phyloP scores from a whole-genome alignment of 2,888 invertebrate species.

The Limnephilus lunatus region DNA sequence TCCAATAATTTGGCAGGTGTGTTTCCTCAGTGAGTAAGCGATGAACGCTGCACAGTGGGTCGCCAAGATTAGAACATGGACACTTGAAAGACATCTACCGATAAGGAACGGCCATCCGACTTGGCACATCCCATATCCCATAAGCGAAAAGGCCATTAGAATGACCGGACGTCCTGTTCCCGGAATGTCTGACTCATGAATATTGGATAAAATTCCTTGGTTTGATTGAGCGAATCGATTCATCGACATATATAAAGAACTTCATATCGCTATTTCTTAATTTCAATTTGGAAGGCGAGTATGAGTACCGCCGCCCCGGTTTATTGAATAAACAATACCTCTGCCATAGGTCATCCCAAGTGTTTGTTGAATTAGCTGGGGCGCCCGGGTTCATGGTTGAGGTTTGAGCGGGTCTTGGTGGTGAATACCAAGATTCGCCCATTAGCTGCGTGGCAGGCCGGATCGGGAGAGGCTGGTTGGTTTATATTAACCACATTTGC shows the following conservation, averaged over 20 bases:
- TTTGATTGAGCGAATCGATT: not conserved
- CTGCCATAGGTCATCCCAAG: too few relatives aligned
- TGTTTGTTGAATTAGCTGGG: too few relatives aligned
- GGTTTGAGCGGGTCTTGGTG: too few relatives aligned
- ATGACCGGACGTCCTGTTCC: slow-evolving; percentile 43
- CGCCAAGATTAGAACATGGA: slow-evolving; percentile 17
- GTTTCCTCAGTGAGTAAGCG: not conserved
- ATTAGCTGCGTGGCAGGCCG: too few relatives aligned
- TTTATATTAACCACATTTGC: too few relatives aligned
- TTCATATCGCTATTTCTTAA: too few relatives aligned
- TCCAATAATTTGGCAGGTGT: slow-evolving; percentile 28
- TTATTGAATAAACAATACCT: too few relatives aligned
- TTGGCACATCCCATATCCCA: not conserved
- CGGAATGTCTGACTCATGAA: slow-evolving; percentile 17
- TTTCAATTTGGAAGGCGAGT: too few relatives aligned
- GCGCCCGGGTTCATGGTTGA: too few relatives aligned
- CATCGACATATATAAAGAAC: not conserved
- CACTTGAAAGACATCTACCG: slow-evolving; percentile 23
- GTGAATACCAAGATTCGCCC: too few relatives aligned
- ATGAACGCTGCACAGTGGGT: not conserved
- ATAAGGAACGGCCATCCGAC: slow-evolving; percentile 22
- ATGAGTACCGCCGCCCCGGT: too few relatives aligned
- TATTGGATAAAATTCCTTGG: not conserved
- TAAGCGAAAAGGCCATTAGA: slow-evolving; percentile 33
- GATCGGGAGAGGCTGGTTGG: too few relatives aligned